phyloP scores from a whole-genome alignment of 2,888 invertebrate species.

The Muscina levida region DNA sequence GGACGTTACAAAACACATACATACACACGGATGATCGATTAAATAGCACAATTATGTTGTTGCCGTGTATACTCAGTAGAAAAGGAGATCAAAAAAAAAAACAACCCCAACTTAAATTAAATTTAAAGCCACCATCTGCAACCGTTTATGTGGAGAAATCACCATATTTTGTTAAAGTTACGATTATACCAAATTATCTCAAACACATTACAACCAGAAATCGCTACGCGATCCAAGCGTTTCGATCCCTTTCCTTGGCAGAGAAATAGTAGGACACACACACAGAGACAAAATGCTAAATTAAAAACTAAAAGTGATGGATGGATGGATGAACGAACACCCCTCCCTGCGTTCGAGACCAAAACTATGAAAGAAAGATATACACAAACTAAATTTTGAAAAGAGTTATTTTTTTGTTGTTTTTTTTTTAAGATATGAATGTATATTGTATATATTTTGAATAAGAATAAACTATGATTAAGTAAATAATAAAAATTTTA shows the following conservation, averaged over 20 bases:
- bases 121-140: constrained; percentile 60
- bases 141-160: constrained; percentile 46
- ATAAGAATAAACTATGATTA: constrained; percentile 33
- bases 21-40: constrained; percentile 40
- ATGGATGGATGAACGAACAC: constrained; percentile 47
- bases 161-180: constrained; percentile 50
- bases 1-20: constrained; percentile 63
- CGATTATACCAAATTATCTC: neutral
- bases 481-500: constrained; percentile 43
- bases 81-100: constrained; percentile 47
- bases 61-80: constrained; percentile 28
- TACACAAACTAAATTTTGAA: constrained; percentile 52
- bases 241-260: constrained; percentile 27
- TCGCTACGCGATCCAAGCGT: neutral
- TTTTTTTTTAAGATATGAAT: constrained; percentile 48
- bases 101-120: constrained; percentile 8
- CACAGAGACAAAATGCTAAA: constrained; percentile 47
- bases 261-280: constrained; percentile 49
- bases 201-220: constrained; percentile 6
- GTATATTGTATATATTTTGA: constrained; percentile 47
- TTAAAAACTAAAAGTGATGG: constrained; percentile 12
- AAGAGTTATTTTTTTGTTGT: constrained; percentile 52
- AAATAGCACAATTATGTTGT: constrained; percentile 6
- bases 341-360: constrained; percentile 41
- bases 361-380: constrained; percentile 40